Conservation (phyloP, 2,113 vertebrate genomes). For the Oryzias melastigma region DNA sequence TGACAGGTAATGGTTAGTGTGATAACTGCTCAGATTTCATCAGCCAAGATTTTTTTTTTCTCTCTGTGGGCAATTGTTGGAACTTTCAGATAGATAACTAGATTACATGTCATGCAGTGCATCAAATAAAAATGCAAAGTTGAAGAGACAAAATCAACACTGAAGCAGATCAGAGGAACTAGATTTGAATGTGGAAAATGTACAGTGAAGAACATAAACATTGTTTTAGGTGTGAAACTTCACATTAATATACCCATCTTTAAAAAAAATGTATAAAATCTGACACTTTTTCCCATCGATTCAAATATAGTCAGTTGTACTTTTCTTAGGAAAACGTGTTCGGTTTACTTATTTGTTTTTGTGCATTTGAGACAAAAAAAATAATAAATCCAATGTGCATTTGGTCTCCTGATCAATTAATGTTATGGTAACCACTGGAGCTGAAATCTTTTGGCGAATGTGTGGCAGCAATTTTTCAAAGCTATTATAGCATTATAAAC, state of each 20-base stretch:
- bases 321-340: no score
- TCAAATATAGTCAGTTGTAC: no score
- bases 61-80: constrained; percentile 88
- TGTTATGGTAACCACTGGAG: constrained; percentile 58
- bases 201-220: background rate
- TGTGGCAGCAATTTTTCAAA: constrained; percentile 86
- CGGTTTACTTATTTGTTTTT: no score
- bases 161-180: constrained; percentile 71
- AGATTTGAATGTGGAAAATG: constrained; percentile 60
- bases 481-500: constrained; percentile 99
- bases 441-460: constrained; percentile 83
- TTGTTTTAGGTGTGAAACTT: constrained; percentile 36
- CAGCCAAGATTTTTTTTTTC: constrained; percentile 76
- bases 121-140: constrained; percentile 95
- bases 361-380: constrained; percentile 5
- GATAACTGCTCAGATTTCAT: constrained; percentile 99
- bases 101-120: constrained; percentile 97
- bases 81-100: constrained; percentile 99
- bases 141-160: constrained; percentile 86
- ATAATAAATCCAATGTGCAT: constrained; percentile 42
- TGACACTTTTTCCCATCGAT: background rate
- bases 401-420: constrained; percentile 45
- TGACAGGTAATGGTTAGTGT: constrained; percentile 99
- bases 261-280: background rate
- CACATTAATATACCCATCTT: constrained; percentile 23